Evolutionary conservation across 2,888 invertebrate species (phyloP).

Genomic region (Slavum lentiscoides): DNA sequence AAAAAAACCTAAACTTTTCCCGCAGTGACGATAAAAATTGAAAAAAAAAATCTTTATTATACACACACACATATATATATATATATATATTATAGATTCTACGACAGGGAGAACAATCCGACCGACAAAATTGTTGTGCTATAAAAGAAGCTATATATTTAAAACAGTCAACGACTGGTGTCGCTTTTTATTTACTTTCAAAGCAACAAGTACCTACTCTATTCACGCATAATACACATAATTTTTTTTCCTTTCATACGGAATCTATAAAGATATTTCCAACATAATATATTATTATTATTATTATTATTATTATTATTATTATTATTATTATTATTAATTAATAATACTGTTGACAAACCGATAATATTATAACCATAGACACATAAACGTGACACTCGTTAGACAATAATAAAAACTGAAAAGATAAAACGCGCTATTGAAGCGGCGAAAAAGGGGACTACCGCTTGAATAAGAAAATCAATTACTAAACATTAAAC

Average conservation of each 20-base stretch:
- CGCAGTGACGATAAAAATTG: neutral
- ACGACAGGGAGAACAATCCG: neutral
- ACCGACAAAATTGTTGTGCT: neutral
- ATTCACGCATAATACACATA: no score
- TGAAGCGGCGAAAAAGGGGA: no score
- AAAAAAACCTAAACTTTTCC: neutral
- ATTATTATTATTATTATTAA: no score
- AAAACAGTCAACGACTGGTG: neutral
- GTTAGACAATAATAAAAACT: neutral
- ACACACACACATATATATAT: neutral
- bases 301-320: no score
- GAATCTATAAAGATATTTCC: no score
- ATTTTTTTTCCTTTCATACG: neutral
- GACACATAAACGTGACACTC: neutral
- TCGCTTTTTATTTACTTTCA: constrained; percentile 1
- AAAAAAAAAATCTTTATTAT: constrained; percentile 1
- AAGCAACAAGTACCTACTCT: constrained; percentile 5
- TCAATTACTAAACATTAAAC: neutral
- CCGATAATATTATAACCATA: neutral
- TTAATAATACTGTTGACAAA: neutral
- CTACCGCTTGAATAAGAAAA: neutral
- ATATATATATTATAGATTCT: neutral
- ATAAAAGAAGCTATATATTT: constrained; percentile 16
- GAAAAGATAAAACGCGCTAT: neutral
- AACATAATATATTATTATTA: no score